A percentile compares a stretch with the other conserved stretches of the same genome.
Conservation (phyloP, 1,140 invertebrate genomes). For the Zaprionus camerounensis region DNA sequence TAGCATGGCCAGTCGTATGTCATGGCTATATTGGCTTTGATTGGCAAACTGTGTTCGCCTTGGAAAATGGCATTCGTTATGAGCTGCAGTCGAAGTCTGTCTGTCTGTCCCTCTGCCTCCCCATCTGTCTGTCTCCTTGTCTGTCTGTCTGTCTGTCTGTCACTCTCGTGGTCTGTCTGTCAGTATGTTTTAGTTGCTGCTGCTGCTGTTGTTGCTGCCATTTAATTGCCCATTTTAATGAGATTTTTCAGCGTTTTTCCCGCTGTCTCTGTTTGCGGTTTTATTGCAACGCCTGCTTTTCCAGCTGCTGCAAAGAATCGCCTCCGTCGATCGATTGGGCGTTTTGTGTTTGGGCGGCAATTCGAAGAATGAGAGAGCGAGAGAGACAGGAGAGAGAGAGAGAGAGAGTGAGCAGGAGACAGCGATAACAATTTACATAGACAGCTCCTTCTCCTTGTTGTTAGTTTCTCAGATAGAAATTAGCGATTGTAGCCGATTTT, state of each 20-base stretch:
- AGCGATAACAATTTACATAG: conserved; percentile 56
- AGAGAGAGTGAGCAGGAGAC: background rate
- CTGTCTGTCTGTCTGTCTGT: conserved; percentile 12
- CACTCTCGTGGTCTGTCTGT: conserved; percentile 50
- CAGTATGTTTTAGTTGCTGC: conserved; percentile 72
- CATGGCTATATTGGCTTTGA: conserved; percentile 37
- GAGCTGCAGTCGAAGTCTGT: conserved; percentile 25
- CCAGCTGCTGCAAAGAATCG: conserved; percentile 44
- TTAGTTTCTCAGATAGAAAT: conserved; percentile 68
- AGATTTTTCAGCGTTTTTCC: conserved; percentile 68
- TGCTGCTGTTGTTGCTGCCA: conserved; percentile 72
- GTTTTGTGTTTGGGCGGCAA: conserved; percentile 73
- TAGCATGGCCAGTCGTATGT: conserved; percentile 20
- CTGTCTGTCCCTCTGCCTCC: conserved; percentile 1
- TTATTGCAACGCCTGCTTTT: conserved; percentile 53
- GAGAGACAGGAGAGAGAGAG: background rate
- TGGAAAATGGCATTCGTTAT: conserved; percentile 64
- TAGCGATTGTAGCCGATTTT: conserved; percentile 68
- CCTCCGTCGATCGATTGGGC: conserved; percentile 50
- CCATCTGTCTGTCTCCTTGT: conserved; percentile 13
- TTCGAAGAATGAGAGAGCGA: background rate
- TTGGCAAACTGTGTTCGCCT: conserved; percentile 56
- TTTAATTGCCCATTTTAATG: conserved; percentile 83
- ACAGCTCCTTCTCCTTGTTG: conserved; percentile 48
- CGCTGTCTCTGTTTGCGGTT: conserved; percentile 20